These are phyloP conservation scores for Uloborus plumipes DNA, from an alignment of 2,888 invertebrate genomes.

Conservation along the genomic window DNA sequence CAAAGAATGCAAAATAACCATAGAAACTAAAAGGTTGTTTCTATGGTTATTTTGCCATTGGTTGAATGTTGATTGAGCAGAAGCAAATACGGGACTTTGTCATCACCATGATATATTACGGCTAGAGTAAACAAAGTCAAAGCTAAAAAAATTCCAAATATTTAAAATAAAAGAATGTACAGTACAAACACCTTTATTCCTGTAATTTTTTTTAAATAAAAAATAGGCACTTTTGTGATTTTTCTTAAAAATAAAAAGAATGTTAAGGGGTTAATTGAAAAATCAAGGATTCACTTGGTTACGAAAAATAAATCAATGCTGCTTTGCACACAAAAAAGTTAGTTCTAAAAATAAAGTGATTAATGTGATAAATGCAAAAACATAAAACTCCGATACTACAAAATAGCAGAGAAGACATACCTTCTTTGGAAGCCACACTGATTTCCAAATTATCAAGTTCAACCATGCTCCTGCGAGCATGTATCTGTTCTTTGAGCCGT, in stretches of 20 bases:
- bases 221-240: too few species aligned
- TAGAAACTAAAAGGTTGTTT: too few species aligned
- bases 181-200: too few species aligned
- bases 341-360: not conserved
- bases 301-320: not conserved
- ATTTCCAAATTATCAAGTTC: conserved; percentile 62
- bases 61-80: too few species aligned
- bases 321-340: not conserved
- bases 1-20: too few species aligned
- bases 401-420: conserved; percentile 7
- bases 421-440: conserved; percentile 58
- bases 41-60: too few species aligned
- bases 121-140: too few species aligned
- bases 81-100: too few species aligned
- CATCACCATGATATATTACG: too few species aligned
- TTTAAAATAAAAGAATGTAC: too few species aligned
- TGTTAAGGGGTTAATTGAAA: not conserved
- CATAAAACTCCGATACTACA: not conserved
- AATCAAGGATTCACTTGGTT: not conserved
- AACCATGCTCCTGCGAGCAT: conserved; percentile 63
- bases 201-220: too few species aligned
- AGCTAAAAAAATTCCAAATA: too few species aligned
- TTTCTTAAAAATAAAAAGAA: not conserved
- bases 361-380: not conserved
- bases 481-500: conserved; percentile 53